phyloP scores from a whole-genome alignment of 2,797 vertebrate species.

The Sternarchorhynchus goeldii region DNA sequence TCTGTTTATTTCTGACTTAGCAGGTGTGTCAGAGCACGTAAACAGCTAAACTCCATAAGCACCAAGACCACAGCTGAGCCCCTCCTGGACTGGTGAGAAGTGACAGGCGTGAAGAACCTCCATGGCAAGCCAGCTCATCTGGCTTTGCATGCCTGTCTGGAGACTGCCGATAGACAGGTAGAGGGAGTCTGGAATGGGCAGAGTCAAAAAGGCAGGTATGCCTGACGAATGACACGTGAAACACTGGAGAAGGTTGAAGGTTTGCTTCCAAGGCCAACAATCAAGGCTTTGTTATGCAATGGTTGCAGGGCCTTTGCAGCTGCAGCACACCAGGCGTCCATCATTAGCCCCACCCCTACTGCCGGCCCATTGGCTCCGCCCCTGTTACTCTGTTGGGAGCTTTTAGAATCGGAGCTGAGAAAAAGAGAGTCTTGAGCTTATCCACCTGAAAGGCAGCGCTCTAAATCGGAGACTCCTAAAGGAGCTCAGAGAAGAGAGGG shows the following conservation, averaged over 20 bases:
- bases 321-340: slow-evolving; percentile 1
- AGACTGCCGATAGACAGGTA: slow-evolving; percentile 21
- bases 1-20: too few relatives aligned
- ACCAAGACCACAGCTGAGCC: too few relatives aligned
- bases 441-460: too few relatives aligned
- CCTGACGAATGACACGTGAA: slow-evolving; percentile 29
- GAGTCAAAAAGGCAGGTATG: not conserved
- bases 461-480: too few relatives aligned
- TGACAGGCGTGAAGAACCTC: slow-evolving; percentile 16
- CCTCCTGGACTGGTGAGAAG: too few relatives aligned
- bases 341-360: not conserved
- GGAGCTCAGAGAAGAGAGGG: too few relatives aligned
- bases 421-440: not conserved
- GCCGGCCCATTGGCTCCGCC: too few relatives aligned
- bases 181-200: not conserved
- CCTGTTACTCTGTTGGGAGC: not conserved
- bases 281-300: slow-evolving; percentile 29
- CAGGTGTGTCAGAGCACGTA: too few relatives aligned
- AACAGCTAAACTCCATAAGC: too few relatives aligned
- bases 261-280: slow-evolving; percentile 27
- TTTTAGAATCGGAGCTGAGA: not conserved
- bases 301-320: not conserved
- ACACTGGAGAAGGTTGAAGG: slow-evolving; percentile 42
- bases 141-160: not conserved
- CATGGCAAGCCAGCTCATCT: slow-evolving; percentile 14